phyloP scores from a whole-genome alignment of 2,888 invertebrate species.

The Bhutanitis thaidina region DNA sequence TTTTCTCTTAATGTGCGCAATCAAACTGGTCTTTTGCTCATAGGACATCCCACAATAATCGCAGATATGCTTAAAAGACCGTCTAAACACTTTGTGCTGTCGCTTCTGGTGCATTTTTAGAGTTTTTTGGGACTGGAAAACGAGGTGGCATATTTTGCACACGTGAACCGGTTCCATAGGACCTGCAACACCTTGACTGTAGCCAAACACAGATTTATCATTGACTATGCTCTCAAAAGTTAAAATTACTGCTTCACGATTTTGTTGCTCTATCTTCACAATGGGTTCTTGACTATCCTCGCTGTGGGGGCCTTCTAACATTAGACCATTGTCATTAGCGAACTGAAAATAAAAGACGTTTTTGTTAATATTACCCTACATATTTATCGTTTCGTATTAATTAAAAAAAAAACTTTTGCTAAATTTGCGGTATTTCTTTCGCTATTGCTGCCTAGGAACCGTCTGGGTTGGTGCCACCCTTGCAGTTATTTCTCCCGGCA shows the following conservation, averaged over 20 bases:
- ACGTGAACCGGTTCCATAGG: constrained; percentile 31
- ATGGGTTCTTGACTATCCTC: constrained; percentile 53
- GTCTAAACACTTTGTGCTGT: constrained; percentile 55
- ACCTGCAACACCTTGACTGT: constrained; percentile 22
- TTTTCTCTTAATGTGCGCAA: constrained; percentile 63
- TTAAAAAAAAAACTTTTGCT: too few relatives aligned
- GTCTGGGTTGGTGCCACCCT: too few relatives aligned
- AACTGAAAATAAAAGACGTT: constrained; percentile 41
- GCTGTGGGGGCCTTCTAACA: constrained; percentile 42
- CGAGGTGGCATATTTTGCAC: constrained; percentile 66
- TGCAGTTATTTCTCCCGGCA: too few relatives aligned
- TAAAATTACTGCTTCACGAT: constrained; percentile 51
- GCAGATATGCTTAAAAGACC: constrained; percentile 55
- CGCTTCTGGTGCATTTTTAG: constrained; percentile 60
- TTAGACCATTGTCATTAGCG: constrained; percentile 42
- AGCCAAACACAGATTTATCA: constrained; percentile 34
- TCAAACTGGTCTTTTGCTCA: constrained; percentile 61
- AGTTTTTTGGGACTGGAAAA: constrained; percentile 59
- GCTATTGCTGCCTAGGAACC: too few relatives aligned
- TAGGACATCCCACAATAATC: constrained; percentile 66
- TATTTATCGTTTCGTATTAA: too few relatives aligned
- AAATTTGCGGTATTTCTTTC: too few relatives aligned
- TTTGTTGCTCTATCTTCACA: constrained; percentile 54
- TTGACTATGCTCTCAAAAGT: constrained; percentile 62
- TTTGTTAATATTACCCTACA: too few relatives aligned